Percentiles rank a stretch among this genome's conserved stretches.
Evolutionary conservation across 2,113 vertebrate species (phyloP).

Genomic region (Sialia sialis): DNA sequence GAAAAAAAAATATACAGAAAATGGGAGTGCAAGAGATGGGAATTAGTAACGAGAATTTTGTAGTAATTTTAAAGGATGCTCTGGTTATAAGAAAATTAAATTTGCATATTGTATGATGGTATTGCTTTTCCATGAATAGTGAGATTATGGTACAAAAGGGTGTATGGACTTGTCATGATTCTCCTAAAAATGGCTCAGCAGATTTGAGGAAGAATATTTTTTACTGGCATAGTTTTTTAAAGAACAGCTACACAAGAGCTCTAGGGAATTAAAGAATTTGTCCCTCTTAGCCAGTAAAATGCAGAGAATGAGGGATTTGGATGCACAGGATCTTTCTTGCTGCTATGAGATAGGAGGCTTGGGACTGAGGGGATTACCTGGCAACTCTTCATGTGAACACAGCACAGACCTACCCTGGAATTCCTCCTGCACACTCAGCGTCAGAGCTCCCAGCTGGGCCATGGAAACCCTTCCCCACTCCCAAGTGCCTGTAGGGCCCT

Average conservation of each 20-base stretch:
- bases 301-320: neutral
- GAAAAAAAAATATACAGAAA: constrained; percentile 65
- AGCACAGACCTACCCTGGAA: neutral
- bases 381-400: neutral
- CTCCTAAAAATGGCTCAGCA: neutral
- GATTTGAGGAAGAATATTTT: neutral
- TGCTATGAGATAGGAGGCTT: neutral
- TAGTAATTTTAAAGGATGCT: constrained; percentile 38
- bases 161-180: neutral
- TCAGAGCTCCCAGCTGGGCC: neutral
- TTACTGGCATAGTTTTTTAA: neutral
- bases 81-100: neutral
- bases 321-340: neutral
- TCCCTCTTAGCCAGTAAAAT: neutral
- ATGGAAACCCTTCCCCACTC: neutral
- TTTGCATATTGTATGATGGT: neutral
- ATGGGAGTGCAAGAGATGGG: constrained; percentile 72
- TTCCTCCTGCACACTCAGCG: neutral
- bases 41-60: constrained; percentile 68
- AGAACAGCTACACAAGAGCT: neutral
- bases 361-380: neutral
- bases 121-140: neutral
- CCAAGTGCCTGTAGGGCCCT: too few species aligned
- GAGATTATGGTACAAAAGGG: neutral
- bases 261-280: neutral